These are phyloP conservation scores for Polydesmus complanatus DNA, from an alignment of 2,888 invertebrate species.

Conservation along the genomic window DNA sequence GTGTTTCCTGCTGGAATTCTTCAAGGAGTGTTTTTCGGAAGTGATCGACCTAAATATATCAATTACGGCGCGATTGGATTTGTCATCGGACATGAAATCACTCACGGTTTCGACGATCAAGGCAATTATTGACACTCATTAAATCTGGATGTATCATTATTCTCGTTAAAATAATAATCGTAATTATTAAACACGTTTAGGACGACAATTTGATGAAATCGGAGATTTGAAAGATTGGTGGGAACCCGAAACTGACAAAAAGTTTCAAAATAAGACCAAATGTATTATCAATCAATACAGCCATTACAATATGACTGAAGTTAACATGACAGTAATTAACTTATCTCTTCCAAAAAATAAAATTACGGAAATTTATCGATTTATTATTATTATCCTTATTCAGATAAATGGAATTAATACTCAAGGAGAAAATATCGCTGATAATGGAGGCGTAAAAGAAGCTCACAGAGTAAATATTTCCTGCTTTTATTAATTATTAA, in stretches of 20 bases:
- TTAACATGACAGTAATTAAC: conserved; percentile 18
- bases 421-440: conserved; percentile 36
- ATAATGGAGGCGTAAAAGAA: conserved; percentile 35
- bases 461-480: conserved; percentile 28
- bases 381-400: too few species aligned
- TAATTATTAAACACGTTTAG: too few species aligned
- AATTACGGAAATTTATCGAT: too few species aligned
- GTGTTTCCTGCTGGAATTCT: conserved; percentile 88
- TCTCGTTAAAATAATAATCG: too few species aligned
- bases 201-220: conserved; percentile 24
- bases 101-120: conserved; percentile 42
- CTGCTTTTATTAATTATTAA: too few species aligned
- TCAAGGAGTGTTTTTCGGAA: conserved; percentile 80
- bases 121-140: conserved; percentile 20
- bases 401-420: conserved; percentile 32
- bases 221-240: conserved; percentile 25
- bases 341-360: too few species aligned
- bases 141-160: too few species aligned
- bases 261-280: conserved; percentile 21
- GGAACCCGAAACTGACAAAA: conserved; percentile 22
- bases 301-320: conserved; percentile 21
- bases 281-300: conserved; percentile 25
- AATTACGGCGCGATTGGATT: conserved; percentile 84
- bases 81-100: conserved; percentile 84
- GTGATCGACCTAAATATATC: conserved; percentile 76